A percentile compares a stretch with the other conserved stretches of the same genome.
Evolutionary conservation across 2,888 invertebrate species (phyloP).

Genomic region (Trissoscelio sp.): DNA sequence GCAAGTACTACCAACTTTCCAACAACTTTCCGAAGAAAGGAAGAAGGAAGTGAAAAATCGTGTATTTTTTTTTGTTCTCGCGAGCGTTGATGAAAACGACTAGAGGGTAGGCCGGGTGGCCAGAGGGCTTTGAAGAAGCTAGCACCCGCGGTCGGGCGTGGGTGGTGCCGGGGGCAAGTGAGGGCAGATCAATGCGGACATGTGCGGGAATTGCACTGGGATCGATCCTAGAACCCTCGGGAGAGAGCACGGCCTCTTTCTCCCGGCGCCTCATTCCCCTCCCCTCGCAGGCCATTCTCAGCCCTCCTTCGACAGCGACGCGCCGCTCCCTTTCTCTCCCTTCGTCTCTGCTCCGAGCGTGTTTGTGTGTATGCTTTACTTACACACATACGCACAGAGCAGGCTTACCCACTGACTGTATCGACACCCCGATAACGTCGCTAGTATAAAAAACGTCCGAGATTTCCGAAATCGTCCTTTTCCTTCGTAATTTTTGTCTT

Average conservation of each 20-base stretch:
- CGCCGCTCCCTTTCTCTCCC: slow-evolving; percentile 2
- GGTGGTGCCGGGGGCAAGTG: slow-evolving; percentile 79
- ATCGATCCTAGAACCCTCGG: slow-evolving; percentile 81
- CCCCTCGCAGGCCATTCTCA: slow-evolving; percentile 56
- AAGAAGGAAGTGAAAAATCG: slow-evolving; percentile 73
- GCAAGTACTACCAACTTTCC: too few species aligned
- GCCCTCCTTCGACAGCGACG: slow-evolving; percentile 58
- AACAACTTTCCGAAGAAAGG: too few species aligned
- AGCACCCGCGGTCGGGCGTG: slow-evolving; percentile 73
- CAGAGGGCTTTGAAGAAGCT: slow-evolving; percentile 70
- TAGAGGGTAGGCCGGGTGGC: slow-evolving; percentile 67
- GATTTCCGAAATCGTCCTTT: background rate
- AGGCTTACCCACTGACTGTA: slow-evolving; percentile 50
- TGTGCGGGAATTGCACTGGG: slow-evolving; percentile 83
- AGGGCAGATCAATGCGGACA: slow-evolving; percentile 83
- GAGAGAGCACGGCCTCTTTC: slow-evolving; percentile 75
- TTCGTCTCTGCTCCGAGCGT: slow-evolving; percentile 1
- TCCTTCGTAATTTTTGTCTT: background rate
- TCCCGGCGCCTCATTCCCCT: slow-evolving; percentile 65
- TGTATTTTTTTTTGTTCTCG: too few species aligned
- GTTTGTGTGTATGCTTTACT: slow-evolving; percentile 24
- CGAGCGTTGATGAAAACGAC: slow-evolving; percentile 73
- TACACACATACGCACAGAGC: too few species aligned
- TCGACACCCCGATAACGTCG: slow-evolving; percentile 35
- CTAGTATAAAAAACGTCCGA: slow-evolving; percentile 21